A percentile compares a stretch with the other conserved stretches of the same genome.
These are phyloP conservation scores for Propsilocerus akamusi DNA, from an alignment of 1,140 invertebrate species.

Conservation along the genomic window DNA sequence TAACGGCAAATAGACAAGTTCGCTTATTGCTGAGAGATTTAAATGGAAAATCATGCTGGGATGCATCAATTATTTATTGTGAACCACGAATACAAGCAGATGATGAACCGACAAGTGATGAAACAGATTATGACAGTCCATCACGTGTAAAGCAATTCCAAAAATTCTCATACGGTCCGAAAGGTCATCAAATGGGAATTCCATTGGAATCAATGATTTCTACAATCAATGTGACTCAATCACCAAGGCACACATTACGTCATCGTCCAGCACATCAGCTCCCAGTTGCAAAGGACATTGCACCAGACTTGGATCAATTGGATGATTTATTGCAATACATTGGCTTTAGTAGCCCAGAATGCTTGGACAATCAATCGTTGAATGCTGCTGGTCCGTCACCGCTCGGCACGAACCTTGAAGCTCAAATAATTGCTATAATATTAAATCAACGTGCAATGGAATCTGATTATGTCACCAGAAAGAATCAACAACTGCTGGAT, in stretches of 20 bases:
- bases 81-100: constrained; percentile 29
- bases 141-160: background rate
- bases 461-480: constrained; percentile 41
- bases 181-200: background rate
- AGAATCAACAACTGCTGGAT: constrained; percentile 21
- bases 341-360: constrained; percentile 82
- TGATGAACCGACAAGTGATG: background rate
- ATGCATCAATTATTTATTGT: constrained; percentile 75
- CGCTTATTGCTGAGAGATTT: constrained; percentile 77
- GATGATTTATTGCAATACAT: constrained; percentile 87
- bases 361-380: constrained; percentile 46
- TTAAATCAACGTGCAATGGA: constrained; percentile 62
- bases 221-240: constrained; percentile 18
- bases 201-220: constrained; percentile 18
- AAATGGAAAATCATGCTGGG: constrained; percentile 95
- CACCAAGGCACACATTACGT: constrained; percentile 43
- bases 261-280: constrained; percentile 53
- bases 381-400: constrained; percentile 53
- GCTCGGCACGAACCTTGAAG: constrained; percentile 46
- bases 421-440: constrained; percentile 67
- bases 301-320: constrained; percentile 78
- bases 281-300: constrained; percentile 63
- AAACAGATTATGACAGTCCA: background rate
- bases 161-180: background rate
- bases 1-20: constrained; percentile 50